These are phyloP conservation scores for Operophtera brumata DNA, from an alignment of 2,888 invertebrate species.

Conservation along the genomic window DNA sequence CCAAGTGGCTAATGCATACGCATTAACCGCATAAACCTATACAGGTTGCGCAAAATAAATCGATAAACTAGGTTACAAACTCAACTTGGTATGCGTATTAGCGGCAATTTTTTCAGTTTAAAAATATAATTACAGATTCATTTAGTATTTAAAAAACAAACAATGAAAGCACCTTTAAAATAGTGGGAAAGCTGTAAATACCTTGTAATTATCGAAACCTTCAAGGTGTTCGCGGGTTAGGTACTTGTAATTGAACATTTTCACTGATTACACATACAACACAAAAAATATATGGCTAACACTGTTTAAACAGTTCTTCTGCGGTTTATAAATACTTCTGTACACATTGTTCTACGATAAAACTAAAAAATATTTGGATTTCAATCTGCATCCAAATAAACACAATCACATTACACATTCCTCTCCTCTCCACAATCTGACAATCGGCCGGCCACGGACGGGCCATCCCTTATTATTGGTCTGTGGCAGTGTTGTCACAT, in stretches of 20 bases:
- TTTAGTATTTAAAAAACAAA: neutral
- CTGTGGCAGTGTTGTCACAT: too few species aligned
- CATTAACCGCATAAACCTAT: too few species aligned
- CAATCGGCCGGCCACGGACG: too few species aligned
- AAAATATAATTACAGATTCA: neutral
- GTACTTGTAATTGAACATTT: slow-evolving; percentile 87
- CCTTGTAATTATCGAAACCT: slow-evolving; percentile 98
- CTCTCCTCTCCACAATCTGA: too few species aligned
- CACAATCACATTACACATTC: too few species aligned
- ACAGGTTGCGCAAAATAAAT: slow-evolving; percentile 50
- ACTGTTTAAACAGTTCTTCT: slow-evolving; percentile 2
- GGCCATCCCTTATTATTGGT: too few species aligned
- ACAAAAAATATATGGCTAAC: neutral
- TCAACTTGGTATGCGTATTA: neutral
- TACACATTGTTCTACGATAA: neutral
- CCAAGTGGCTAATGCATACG: neutral
- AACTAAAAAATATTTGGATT: neutral
- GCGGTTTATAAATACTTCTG: neutral
- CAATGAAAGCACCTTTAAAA: slow-evolving; percentile 11
- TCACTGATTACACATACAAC: slow-evolving; percentile 37
- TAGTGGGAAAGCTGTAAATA: slow-evolving; percentile 33
- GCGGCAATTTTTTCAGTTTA: neutral
- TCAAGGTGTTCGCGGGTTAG: slow-evolving; percentile 90
- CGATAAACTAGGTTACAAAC: slow-evolving; percentile 34
- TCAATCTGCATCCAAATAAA: neutral